A percentile compares a stretch with the other conserved stretches of the same genome.
Evolutionary conservation across 2,797 vertebrate genomes (phyloP).

Genomic region (Cyprinella venusta): DNA sequence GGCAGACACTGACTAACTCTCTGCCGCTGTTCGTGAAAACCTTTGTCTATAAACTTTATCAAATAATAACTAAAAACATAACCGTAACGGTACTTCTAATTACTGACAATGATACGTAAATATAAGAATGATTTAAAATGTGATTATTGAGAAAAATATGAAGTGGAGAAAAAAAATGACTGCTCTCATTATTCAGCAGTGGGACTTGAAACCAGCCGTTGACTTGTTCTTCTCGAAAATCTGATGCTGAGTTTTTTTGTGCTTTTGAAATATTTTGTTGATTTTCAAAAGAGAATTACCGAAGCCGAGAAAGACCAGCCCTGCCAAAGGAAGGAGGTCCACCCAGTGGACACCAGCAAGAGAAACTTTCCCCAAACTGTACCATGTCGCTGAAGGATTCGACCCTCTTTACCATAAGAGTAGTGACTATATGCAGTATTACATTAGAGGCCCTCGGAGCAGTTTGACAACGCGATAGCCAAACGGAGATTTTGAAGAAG

Average conservation of each 20-base stretch:
- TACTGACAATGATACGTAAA: conserved; percentile 69
- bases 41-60: conserved; percentile 83
- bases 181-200: conserved; percentile 86
- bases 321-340: conserved; percentile 97
- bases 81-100: conserved; percentile 66
- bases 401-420: conserved; percentile 75
- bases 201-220: conserved; percentile 88
- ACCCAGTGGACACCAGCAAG: conserved; percentile 90
- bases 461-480: conserved; percentile 78
- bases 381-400: conserved; percentile 78
- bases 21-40: conserved; percentile 69
- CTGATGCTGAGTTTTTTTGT: conserved; percentile 74
- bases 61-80: conserved; percentile 67
- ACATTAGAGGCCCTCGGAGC: conserved; percentile 77
- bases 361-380: conserved; percentile 71
- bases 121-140: conserved; percentile 72
- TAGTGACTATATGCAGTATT: conserved; percentile 83
- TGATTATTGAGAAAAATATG: conserved; percentile 69
- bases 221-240: conserved; percentile 77
- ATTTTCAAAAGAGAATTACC: conserved; percentile 81
- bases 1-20: conserved; percentile 68
- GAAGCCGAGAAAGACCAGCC: conserved; percentile 86
- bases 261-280: conserved; percentile 72
- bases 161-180: conserved; percentile 71
- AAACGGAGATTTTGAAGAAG: conserved; percentile 74